Percentiles rank a stretch among this genome's conserved stretches.
Conservation (phyloP, 2,113 vertebrate genomes). For the Macaca nemestrina region DNA sequence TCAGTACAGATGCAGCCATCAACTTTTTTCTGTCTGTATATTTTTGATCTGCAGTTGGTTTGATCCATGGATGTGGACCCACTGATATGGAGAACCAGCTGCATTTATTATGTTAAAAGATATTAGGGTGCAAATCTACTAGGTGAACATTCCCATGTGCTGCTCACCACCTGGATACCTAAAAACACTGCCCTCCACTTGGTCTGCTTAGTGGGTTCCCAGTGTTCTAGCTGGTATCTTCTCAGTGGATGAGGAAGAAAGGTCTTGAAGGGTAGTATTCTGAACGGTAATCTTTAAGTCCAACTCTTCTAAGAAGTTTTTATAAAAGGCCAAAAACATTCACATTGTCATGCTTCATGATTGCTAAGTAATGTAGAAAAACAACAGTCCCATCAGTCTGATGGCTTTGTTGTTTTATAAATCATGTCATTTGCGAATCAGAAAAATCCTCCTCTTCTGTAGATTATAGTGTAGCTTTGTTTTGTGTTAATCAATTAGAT, state of each 20-base stretch:
- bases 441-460: neutral
- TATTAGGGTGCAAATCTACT: neutral
- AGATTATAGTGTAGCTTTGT: neutral
- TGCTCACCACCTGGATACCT: neutral
- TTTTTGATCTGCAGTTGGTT: neutral
- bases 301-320: neutral
- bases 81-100: neutral
- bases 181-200: neutral
- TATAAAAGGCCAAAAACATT: neutral
- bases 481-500: slow-evolving; percentile 1
- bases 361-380: slow-evolving; percentile 6
- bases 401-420: slow-evolving; percentile 8
- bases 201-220: neutral
- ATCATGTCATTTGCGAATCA: neutral
- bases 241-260: neutral
- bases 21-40: neutral
- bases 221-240: neutral
- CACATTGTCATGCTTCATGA: neutral
- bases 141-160: neutral
- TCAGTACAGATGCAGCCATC: neutral
- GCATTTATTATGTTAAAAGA: neutral
- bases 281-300: neutral
- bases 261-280: neutral
- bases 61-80: neutral
- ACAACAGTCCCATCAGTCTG: neutral